phyloP scores from a whole-genome alignment of 2,797 vertebrate genomes.

The Epinephelus awoara region DNA sequence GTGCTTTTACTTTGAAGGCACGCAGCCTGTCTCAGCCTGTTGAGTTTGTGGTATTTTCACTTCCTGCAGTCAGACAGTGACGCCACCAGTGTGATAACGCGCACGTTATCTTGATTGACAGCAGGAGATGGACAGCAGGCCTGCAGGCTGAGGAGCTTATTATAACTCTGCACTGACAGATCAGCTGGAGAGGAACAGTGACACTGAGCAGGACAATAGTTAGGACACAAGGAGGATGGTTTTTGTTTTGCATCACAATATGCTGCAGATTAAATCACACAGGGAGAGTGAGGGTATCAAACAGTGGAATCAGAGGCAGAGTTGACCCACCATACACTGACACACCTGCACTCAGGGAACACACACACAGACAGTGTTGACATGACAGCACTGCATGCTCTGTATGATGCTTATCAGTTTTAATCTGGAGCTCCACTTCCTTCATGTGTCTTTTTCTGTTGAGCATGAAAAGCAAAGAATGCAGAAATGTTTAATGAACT shows the following conservation, averaged over 20 bases:
- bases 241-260: not conserved
- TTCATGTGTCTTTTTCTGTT: no score
- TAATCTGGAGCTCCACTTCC: no score
- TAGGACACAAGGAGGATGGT: not conserved
- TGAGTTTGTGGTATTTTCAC: not conserved
- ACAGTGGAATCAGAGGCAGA: no score
- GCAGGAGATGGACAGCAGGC: slow-evolving; percentile 30
- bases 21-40: not conserved
- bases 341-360: no score
- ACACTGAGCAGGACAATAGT: not conserved
- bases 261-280: no score
- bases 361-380: no score
- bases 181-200: not conserved
- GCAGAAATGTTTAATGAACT: no score
- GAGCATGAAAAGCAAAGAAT: no score
- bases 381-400: no score
- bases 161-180: slow-evolving; percentile 24
- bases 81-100: slow-evolving; percentile 22
- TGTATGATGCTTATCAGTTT: no score
- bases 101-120: slow-evolving; percentile 60
- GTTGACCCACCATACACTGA: no score
- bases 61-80: slow-evolving; percentile 30
- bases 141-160: slow-evolving; percentile 31
- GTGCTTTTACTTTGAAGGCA: slow-evolving; percentile 51
- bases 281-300: no score